A percentile compares a stretch with the other conserved stretches of the same genome.
phyloP scores from a whole-genome alignment of 2,113 vertebrate genomes.

The Pedionomus torquatus region DNA sequence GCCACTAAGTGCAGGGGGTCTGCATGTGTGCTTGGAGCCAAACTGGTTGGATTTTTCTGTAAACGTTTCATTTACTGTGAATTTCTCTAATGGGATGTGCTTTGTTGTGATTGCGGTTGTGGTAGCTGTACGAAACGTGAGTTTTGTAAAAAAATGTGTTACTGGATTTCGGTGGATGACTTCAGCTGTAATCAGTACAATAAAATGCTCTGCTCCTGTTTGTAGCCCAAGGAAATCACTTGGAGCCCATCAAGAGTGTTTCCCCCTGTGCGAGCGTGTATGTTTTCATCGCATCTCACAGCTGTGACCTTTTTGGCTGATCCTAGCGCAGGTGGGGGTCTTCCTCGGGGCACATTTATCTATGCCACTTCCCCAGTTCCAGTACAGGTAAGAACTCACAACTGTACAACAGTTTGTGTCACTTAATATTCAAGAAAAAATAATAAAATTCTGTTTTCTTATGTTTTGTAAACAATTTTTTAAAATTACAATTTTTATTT shows the following conservation, averaged over 20 bases:
- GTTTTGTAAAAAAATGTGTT: rapidly evolving
- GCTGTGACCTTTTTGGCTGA: constrained; percentile 97
- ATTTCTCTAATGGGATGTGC: neutral
- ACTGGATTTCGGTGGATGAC: neutral
- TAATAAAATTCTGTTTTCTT: neutral
- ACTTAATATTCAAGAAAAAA: neutral
- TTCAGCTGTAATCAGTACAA: neutral
- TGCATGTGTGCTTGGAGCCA: neutral
- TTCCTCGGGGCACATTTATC: constrained; percentile 95
- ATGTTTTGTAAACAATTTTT: neutral
- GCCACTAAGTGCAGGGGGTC: neutral
- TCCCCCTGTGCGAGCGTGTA: constrained; percentile 95
- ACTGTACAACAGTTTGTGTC: neutral
- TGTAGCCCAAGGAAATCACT: constrained; percentile 93
- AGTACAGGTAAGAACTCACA: constrained; percentile 82
- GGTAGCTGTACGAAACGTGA: neutral
- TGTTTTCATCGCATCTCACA: constrained; percentile 95
- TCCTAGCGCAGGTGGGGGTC: constrained; percentile 94
- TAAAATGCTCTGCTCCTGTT: neutral
- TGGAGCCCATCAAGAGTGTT: constrained; percentile 95
- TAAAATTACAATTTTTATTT: neutral
- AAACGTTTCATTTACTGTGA: neutral
- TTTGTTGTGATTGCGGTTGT: neutral
- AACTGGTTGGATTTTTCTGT: neutral
- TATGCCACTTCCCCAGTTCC: constrained; percentile 94